Base-by-base conservation (phyloP, 1,140 invertebrate species). In the Ceratosolen solmsi region DNA sequence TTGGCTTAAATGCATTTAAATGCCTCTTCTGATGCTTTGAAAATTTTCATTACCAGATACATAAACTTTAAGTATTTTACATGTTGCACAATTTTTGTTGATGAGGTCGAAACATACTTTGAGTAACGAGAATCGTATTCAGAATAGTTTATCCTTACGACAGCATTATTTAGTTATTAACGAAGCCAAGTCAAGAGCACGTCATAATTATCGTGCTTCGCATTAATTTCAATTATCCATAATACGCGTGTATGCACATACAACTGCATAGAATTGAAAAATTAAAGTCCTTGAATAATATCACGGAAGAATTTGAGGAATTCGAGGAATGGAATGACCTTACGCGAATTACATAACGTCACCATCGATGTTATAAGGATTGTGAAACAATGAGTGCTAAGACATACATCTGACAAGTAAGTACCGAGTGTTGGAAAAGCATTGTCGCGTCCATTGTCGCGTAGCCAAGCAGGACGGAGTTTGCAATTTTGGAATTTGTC, bases 401-500 rank as follows among this genome's bases (percentile, higher is more conserved):
- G n/a, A n/a, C n/a, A n/a, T n/a, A n/a, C n/a, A n/a, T n/a, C 27
- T 63, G 60, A 33, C 11, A 27, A 4, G 8, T n/a, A 60, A 60
- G 56, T 36, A 4, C 1, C 63, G 33, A 68, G n/a, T 70, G n/a
- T 46, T 7, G 41, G 8, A 49, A 9, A 46, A 25, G 20, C 20
- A 54, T 54, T 22, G n/a, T 54, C 13, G 51, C 51, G 51, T 15
- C 13, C 9, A 54, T 54, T 3, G 20, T 8, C 5, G 41, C 41
- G 41, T 13, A 13, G 7, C 5, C 41, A 46, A 5, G 41, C 41
- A 13, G 41, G 41, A 5, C 41, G 41, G 41, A 25, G 49, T 51
- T 54, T 74, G 54, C 36, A 76, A 76, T 58, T 41, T 71, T 71
- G 63, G 49, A 54, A 70, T 56, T 79, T 46, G 36, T 71, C 77